These are phyloP conservation scores for Tridacna gigas DNA, from an alignment of 2,888 invertebrate genomes.

Conservation along the genomic window DNA sequence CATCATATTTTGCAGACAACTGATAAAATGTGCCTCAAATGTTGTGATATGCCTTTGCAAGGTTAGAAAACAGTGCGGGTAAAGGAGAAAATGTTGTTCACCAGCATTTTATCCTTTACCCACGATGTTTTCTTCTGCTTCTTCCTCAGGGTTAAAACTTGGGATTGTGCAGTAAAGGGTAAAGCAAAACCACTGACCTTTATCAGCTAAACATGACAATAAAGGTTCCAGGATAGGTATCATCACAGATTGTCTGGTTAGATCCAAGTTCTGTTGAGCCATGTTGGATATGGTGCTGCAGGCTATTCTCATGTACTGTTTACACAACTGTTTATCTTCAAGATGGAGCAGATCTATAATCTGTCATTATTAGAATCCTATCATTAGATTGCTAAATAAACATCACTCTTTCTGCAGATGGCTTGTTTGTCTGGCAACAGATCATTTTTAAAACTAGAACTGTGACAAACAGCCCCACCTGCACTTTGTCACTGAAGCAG, in stretches of 20 bases:
- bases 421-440: too few relatives aligned
- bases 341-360: slow-evolving; percentile 73
- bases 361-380: slow-evolving; percentile 52
- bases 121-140: background rate
- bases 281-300: slow-evolving; percentile 74
- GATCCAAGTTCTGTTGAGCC: slow-evolving; percentile 61
- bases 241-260: slow-evolving; percentile 68
- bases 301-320: slow-evolving; percentile 73
- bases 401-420: too few relatives aligned
- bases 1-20: too few relatives aligned
- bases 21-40: too few relatives aligned
- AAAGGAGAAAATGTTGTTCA: slow-evolving; percentile 4
- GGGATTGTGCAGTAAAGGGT: too few relatives aligned
- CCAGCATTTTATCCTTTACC: background rate
- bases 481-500: too few relatives aligned
- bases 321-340: slow-evolving; percentile 61
- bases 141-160: too few relatives aligned
- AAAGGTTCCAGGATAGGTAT: slow-evolving; percentile 72
- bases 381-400: too few relatives aligned
- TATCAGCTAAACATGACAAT: slow-evolving; percentile 50
- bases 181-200: slow-evolving; percentile 24
- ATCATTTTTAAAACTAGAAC: too few relatives aligned
- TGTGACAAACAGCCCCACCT: too few relatives aligned
- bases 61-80: background rate
- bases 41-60: background rate